Conservation (phyloP, 2,888 invertebrate species). For the Brachylomia viminalis region DNA sequence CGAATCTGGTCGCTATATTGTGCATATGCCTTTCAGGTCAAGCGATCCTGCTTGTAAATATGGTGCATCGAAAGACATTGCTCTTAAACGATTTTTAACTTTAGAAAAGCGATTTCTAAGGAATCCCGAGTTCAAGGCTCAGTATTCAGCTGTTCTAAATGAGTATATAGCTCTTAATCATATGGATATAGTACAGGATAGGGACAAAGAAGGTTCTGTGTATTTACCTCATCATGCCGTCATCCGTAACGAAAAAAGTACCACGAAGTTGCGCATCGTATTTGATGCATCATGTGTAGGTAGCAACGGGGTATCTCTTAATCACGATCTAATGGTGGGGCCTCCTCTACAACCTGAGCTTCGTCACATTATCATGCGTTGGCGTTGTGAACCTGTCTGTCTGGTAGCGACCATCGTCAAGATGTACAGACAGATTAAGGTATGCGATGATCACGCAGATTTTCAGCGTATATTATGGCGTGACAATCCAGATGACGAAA, state of each 20-base stretch:
- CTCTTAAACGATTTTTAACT: conserved; percentile 6
- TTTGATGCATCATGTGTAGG: conserved; percentile 6
- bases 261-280: conserved; percentile 19
- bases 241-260: conserved; percentile 14
- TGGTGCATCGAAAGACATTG: conserved; percentile 14
- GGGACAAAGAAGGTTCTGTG: not conserved
- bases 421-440: conserved; percentile 18
- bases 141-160: conserved; percentile 19
- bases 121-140: conserved; percentile 12
- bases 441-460: conserved; percentile 16
- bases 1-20: conserved; percentile 13
- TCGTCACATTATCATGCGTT: conserved; percentile 28
- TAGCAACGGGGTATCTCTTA: conserved; percentile 16
- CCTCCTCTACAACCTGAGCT: conserved; percentile 27
- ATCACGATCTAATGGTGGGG: conserved; percentile 22
- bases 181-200: conserved; percentile 22
- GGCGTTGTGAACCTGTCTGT: conserved; percentile 19
- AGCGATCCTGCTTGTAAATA: conserved; percentile 21
- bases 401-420: conserved; percentile 18
- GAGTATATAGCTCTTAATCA: conserved; percentile 18
- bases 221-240: conserved; percentile 17
- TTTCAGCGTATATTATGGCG: conserved; percentile 23
- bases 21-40: conserved; percentile 14
- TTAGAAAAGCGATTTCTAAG: conserved; percentile 21
- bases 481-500: conserved; percentile 24